A percentile compares a stretch with the other conserved stretches of the same genome.
phyloP scores from a whole-genome alignment of 2,888 invertebrate genomes.

The Baronia brevicornis region DNA sequence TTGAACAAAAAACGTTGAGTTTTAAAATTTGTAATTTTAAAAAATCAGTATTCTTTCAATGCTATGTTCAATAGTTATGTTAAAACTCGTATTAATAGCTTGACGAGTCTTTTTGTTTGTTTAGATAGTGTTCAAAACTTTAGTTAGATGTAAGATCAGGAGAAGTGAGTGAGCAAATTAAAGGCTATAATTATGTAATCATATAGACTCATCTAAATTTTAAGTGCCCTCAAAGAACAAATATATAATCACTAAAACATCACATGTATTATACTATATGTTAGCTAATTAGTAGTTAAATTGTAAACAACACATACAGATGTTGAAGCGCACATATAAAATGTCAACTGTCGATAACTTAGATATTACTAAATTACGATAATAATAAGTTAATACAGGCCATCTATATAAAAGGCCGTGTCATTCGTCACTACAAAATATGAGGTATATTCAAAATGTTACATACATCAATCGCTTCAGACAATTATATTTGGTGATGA shows the following conservation, averaged over 20 bases:
- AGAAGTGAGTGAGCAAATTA: too few relatives aligned
- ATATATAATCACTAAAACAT: slow-evolving; percentile 14
- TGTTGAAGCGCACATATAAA: slow-evolving; percentile 29
- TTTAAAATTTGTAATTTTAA: too few relatives aligned
- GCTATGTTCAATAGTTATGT: too few relatives aligned
- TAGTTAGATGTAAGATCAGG: too few relatives aligned
- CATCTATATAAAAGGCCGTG: slow-evolving; percentile 42
- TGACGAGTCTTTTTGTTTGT: too few relatives aligned
- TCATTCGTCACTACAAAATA: slow-evolving; percentile 55
- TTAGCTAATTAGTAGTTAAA: slow-evolving; percentile 6
- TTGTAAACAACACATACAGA: slow-evolving; percentile 23
- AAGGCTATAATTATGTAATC: too few relatives aligned
- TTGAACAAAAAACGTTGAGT: too few relatives aligned
- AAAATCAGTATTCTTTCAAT: too few relatives aligned
- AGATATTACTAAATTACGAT: slow-evolving; percentile 21
- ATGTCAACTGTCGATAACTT: slow-evolving; percentile 28
- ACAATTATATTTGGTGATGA: slow-evolving; percentile 7
- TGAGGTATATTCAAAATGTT: slow-evolving; percentile 60
- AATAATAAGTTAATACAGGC: slow-evolving; percentile 35
- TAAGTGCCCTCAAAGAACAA: too few relatives aligned
- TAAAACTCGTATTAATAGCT: too few relatives aligned
- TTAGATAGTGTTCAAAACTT: too few relatives aligned
- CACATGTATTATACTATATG: slow-evolving; percentile 12
- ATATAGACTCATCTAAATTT: too few relatives aligned
- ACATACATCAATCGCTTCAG: slow-evolving; percentile 24